phyloP scores from a whole-genome alignment of 2,797 vertebrate genomes.

The Bovichtus variegatus region DNA sequence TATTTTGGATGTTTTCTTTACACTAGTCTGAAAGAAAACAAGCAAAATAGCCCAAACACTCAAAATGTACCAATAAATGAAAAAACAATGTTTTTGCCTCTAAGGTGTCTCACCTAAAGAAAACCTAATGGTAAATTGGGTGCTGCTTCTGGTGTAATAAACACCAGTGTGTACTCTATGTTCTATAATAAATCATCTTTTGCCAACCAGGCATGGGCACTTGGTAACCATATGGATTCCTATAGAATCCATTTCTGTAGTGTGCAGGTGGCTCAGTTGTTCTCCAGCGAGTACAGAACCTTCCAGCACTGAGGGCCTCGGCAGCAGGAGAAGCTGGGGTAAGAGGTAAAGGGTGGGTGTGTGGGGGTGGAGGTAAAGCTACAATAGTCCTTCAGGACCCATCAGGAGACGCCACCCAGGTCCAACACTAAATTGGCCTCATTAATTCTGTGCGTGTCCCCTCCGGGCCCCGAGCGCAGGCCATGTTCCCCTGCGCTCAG shows the following conservation, averaged over 20 bases:
- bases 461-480: conserved; percentile 54
- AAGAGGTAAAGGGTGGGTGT: conserved; percentile 28
- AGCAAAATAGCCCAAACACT: too few species aligned
- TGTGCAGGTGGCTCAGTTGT: conserved; percentile 36
- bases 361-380: conserved; percentile 43
- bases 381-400: conserved; percentile 70
- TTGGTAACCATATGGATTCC: conserved; percentile 48
- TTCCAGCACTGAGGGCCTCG: conserved; percentile 36
- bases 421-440: conserved; percentile 78
- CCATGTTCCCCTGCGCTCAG: conserved; percentile 58
- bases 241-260: conserved; percentile 46
- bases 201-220: conserved; percentile 17
- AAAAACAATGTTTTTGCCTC: too few species aligned
- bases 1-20: too few species aligned
- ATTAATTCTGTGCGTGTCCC: conserved; percentile 80
- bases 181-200: conserved; percentile 51
- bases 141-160: conserved; percentile 11
- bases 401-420: conserved; percentile 69
- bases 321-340: conserved; percentile 35
- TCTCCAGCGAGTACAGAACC: conserved; percentile 43
- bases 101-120: conserved; percentile 2
- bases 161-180: conserved; percentile 21
- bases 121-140: neutral
- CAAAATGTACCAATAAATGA: too few species aligned
- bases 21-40: too few species aligned